These are phyloP conservation scores for Paratrypauchen microcephalus DNA, from an alignment of 2,797 vertebrate species.

Conservation along the genomic window DNA sequence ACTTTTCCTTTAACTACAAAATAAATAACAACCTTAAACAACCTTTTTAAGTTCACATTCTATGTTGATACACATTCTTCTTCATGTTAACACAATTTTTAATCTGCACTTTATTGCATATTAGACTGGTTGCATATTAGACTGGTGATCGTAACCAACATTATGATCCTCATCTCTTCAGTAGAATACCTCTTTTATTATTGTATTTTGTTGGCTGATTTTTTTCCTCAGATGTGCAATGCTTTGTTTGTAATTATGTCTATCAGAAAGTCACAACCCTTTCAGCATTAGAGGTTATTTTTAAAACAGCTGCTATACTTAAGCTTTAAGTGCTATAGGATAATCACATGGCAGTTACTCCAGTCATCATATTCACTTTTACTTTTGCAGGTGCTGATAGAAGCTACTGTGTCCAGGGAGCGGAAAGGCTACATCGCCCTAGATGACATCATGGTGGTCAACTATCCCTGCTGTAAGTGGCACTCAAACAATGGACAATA, in stretches of 20 bases:
- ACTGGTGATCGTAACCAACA: background rate
- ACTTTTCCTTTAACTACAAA: too few relatives aligned
- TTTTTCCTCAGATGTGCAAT: background rate
- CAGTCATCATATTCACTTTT: constrained; percentile 40
- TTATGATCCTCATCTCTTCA: background rate
- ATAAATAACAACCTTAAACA: background rate
- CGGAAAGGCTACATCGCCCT: constrained; percentile 90
- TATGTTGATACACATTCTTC: background rate
- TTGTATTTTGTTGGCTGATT: background rate
- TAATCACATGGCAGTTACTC: constrained; percentile 16
- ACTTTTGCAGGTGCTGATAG: constrained; percentile 87
- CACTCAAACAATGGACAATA: constrained; percentile 49
- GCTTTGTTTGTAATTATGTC: constrained; percentile 50
- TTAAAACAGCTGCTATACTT: constrained; percentile 22
- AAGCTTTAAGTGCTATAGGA: constrained; percentile 29
- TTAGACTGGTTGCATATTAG: background rate
- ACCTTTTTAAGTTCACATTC: background rate
- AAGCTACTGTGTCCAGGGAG: constrained; percentile 89
- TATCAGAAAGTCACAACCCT: constrained; percentile 31
- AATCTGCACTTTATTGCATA: background rate
- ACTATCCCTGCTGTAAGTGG: constrained; percentile 96
- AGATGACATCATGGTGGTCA: constrained; percentile 94
- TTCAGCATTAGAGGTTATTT: constrained; percentile 13
- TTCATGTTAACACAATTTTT: background rate
- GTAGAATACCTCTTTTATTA: background rate